Evolutionary conservation across 2,113 vertebrate genomes (phyloP).

Genomic region (Microcebus tavaratra): DNA sequence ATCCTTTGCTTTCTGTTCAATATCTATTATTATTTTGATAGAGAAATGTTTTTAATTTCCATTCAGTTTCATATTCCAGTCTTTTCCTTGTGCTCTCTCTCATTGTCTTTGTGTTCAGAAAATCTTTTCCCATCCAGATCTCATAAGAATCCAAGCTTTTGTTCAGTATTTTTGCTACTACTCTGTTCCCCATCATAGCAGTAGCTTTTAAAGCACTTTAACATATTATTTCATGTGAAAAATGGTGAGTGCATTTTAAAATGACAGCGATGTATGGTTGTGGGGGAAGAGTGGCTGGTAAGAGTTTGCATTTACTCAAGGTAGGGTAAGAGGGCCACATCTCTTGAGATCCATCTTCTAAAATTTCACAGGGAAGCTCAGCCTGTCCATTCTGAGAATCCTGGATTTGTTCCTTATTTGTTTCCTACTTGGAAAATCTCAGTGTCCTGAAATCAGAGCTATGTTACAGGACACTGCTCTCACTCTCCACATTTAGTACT

Average conservation of each 20-base stretch:
- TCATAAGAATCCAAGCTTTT: not conserved
- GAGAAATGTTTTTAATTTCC: not conserved
- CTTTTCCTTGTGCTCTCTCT: not conserved
- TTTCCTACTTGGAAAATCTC: not conserved
- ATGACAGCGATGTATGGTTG: accelerated
- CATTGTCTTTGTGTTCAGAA: not conserved
- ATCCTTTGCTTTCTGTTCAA: not conserved
- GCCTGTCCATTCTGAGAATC: not conserved
- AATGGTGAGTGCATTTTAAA: not conserved
- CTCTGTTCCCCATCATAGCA: not conserved
- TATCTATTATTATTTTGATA: not conserved
- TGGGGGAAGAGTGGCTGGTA: no score
- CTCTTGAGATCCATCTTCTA: not conserved
- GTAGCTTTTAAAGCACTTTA: not conserved
- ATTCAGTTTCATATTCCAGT: not conserved
- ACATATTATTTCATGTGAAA: not conserved
- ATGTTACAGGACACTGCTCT: not conserved
- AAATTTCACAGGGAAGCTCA: not conserved
- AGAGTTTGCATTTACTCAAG: not conserved
- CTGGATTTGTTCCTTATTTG: not conserved
- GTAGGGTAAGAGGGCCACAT: no score
- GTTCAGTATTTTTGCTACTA: not conserved
- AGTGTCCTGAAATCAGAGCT: not conserved
- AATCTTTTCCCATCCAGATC: not conserved
- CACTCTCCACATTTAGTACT: accelerated